phyloP scores from a whole-genome alignment of 2,888 invertebrate genomes.

The Neuroscelio doddi region DNA sequence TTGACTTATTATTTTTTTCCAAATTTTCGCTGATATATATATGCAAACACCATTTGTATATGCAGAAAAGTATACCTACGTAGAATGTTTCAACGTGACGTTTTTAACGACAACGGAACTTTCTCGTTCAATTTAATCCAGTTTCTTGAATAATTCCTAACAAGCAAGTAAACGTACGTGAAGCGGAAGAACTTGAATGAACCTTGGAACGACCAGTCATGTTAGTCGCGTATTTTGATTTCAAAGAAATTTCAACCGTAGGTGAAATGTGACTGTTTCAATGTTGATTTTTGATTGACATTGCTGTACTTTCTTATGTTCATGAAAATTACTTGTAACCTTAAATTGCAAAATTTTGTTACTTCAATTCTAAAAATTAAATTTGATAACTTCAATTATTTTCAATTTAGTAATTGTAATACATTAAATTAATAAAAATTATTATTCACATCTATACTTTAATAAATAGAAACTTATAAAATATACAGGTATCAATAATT shows the following conservation, averaged over 20 bases:
- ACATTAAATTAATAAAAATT: too few species aligned
- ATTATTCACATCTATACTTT: too few species aligned
- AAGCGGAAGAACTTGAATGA: slow-evolving; percentile 42
- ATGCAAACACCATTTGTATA: background rate
- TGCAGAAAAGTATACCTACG: slow-evolving; percentile 13
- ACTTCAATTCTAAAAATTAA: too few species aligned
- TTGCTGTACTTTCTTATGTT: too few species aligned
- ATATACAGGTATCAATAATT: too few species aligned
- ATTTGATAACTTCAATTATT: too few species aligned
- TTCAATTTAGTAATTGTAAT: too few species aligned
- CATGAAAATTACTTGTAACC: too few species aligned
- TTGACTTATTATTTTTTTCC: too few species aligned
- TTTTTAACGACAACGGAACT: slow-evolving; percentile 68
- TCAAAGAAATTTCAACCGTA: slow-evolving; percentile 20
- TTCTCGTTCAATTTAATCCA: slow-evolving; percentile 67
- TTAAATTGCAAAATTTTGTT: too few species aligned
- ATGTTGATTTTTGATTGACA: background rate
- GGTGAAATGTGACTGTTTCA: slow-evolving; percentile 20
- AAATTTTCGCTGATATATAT: too few species aligned
- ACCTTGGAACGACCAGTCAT: slow-evolving; percentile 33
- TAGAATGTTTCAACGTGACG: slow-evolving; percentile 44
- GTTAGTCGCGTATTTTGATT: slow-evolving; percentile 34
- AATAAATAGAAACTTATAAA: too few species aligned
- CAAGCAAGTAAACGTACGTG: slow-evolving; percentile 34
- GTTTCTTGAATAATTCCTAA: slow-evolving; percentile 66